phyloP scores from a whole-genome alignment of 2,888 invertebrate genomes.

The Dicranocentrus wangi region DNA sequence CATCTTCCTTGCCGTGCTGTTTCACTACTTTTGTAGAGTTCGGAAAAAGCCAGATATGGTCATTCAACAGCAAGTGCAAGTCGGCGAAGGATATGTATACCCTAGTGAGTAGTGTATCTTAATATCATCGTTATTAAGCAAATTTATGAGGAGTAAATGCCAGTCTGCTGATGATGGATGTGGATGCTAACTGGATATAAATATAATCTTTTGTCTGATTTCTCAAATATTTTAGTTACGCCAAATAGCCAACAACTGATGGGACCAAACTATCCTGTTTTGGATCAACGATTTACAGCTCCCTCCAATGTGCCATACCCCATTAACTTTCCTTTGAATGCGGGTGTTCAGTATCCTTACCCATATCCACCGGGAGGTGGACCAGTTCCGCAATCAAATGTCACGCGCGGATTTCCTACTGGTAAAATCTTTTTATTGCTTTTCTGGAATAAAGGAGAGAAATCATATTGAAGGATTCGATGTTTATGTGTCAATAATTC shows the following conservation, averaged over 20 bases:
- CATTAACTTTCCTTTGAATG: neutral
- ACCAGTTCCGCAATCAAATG: neutral
- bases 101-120: constrained; percentile 33
- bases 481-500: neutral
- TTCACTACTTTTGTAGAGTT: constrained; percentile 59
- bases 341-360: constrained; percentile 20
- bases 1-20: constrained; percentile 52
- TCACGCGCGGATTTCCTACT: neutral
- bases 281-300: constrained; percentile 7
- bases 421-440: neutral
- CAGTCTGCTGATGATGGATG: neutral
- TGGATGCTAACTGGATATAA: neutral
- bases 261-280: constrained; percentile 8
- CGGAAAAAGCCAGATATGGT: constrained; percentile 43
- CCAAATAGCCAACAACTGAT: constrained; percentile 16
- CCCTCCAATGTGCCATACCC: constrained; percentile 31
- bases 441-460: neutral
- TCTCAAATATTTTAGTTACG: constrained; percentile 26
- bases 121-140: no score
- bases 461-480: neutral
- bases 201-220: neutral
- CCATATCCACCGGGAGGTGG: neutral
- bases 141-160: neutral
- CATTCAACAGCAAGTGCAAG: constrained; percentile 41
- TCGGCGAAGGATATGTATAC: constrained; percentile 44